Percentiles rank a stretch among this genome's conserved stretches.
Evolutionary conservation across 2,888 invertebrate genomes (phyloP).

Genomic region (Heliconius charithonia): DNA sequence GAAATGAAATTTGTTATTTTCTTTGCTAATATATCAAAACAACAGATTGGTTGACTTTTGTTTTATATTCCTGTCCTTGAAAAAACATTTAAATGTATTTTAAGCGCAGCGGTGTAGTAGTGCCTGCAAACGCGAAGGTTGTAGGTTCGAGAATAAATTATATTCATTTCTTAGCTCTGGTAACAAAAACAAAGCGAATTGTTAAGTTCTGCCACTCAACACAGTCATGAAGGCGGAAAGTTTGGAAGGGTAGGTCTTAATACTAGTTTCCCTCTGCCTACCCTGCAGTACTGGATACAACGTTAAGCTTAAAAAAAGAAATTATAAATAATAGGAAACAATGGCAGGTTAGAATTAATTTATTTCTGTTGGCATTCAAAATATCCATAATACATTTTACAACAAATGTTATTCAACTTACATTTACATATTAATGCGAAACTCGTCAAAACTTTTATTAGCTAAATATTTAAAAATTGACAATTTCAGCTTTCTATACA

Average conservation of each 20-base stretch:
- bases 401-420: slow-evolving; percentile 74
- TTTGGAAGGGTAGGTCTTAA: no score
- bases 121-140: no score
- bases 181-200: no score
- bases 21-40: slow-evolving; percentile 49
- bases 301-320: background rate
- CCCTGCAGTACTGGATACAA: background rate
- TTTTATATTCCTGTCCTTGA: background rate
- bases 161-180: no score
- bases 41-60: slow-evolving; percentile 47
- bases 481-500: slow-evolving; percentile 68
- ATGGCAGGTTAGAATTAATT: slow-evolving; percentile 66
- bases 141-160: no score
- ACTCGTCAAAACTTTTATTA: slow-evolving; percentile 65
- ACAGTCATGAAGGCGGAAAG: no score
- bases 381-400: slow-evolving; percentile 79
- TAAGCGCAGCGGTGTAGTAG: no score
- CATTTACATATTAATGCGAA: slow-evolving; percentile 73
- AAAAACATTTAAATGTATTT: background rate
- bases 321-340: slow-evolving; percentile 29
- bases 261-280: no score
- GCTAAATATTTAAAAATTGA: slow-evolving; percentile 81
- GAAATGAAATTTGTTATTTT: slow-evolving; percentile 34
- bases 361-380: slow-evolving; percentile 80
- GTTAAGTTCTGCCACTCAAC: no score